Conservation (phyloP, 35 echinoderm and acorn worm genomes). For the Stichopus chloronotus region DNA sequence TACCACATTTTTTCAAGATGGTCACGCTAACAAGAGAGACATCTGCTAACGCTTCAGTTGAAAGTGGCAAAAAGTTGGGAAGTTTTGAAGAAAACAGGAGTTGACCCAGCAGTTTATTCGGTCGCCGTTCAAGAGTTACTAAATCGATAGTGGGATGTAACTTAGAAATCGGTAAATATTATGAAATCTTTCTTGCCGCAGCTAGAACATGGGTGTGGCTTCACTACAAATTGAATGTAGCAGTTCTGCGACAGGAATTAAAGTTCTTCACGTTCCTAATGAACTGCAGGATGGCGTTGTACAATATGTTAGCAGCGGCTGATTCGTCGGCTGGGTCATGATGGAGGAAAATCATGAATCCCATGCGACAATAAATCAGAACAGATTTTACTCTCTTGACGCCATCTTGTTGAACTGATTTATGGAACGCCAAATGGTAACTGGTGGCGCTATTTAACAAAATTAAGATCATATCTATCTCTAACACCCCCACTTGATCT, state of each 20-base stretch:
- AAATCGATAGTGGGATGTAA: background rate
- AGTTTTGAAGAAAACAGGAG: too few relatives aligned
- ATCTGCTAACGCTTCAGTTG: background rate
- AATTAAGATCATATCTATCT: background rate
- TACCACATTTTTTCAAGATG: background rate
- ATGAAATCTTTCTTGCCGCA: background rate
- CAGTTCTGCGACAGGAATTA: background rate
- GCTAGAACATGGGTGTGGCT: constrained; percentile 5
- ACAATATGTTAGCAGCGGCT: background rate
- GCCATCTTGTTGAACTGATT: background rate
- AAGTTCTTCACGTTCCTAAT: background rate
- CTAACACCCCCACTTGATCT: constrained; percentile 31
- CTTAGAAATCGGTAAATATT: background rate
- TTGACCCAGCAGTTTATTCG: too few relatives aligned
- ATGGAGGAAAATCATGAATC: background rate
- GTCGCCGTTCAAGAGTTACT: constrained; percentile 5
- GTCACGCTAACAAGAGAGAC: background rate
- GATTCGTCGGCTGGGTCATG: background rate
- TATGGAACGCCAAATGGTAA: background rate
- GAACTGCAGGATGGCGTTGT: background rate
- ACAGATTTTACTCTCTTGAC: background rate
- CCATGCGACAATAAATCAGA: background rate
- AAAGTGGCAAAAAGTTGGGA: background rate
- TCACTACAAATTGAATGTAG: background rate
- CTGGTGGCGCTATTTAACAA: background rate